These are phyloP conservation scores for Tragelaphus buxtoni DNA, from an alignment of 2,113 vertebrate genomes.

Conservation along the genomic window DNA sequence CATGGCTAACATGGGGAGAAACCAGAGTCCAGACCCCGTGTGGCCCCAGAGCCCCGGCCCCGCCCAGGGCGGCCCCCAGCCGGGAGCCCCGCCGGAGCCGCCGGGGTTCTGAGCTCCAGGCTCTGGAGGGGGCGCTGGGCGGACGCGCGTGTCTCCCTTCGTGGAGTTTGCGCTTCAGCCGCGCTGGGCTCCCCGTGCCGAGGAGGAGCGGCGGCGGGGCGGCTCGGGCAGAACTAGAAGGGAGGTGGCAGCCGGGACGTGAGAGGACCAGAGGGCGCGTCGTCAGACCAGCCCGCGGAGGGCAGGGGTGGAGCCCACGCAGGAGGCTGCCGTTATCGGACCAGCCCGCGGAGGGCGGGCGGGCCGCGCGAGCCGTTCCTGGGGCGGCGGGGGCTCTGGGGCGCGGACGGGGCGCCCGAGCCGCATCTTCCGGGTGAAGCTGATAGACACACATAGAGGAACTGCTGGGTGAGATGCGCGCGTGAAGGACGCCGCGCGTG, in stretches of 20 bases:
- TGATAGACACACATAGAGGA: accelerated
- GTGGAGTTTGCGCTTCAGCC: not conserved
- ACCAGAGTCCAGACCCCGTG: not conserved
- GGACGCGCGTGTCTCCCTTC: not conserved
- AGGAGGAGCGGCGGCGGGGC: not conserved
- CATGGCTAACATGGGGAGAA: not conserved
- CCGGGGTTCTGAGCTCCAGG: too few species aligned
- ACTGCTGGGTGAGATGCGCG: too few species aligned
- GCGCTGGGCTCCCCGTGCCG: not conserved
- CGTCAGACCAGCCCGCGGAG: not conserved
- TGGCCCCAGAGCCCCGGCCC: not conserved
- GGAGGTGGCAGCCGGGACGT: not conserved
- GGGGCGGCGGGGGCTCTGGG: too few species aligned
- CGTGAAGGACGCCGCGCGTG: too few species aligned
- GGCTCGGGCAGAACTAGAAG: not conserved
- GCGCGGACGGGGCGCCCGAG: accelerated
- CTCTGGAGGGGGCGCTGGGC: too few species aligned
- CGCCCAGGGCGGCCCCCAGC: not conserved
- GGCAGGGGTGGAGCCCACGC: not conserved
- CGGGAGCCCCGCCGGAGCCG: too few species aligned
- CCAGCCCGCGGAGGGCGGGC: not conserved
- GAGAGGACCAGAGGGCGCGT: too few species aligned
- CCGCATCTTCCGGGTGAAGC: accelerated
- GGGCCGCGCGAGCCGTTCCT: too few species aligned
- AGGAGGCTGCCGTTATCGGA: too few species aligned